A percentile compares a stretch with the other conserved stretches of the same genome.
phyloP scores from a whole-genome alignment of 2,888 invertebrate species.

The Drosophila atripex region DNA sequence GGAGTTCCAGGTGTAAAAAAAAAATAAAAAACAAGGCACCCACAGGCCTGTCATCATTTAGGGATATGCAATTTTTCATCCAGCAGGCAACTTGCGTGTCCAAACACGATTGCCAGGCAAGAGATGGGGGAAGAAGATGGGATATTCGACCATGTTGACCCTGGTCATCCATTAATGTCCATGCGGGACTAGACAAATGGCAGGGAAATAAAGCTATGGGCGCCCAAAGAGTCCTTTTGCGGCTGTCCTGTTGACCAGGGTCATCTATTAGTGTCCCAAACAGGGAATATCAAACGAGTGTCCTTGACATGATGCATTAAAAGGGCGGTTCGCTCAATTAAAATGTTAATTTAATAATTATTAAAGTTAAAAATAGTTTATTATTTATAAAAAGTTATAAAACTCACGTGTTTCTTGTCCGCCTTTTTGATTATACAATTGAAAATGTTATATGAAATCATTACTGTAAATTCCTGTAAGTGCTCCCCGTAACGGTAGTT shows the following conservation, averaged over 20 bases:
- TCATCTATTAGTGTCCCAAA: constrained; percentile 33
- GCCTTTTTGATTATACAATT: no score
- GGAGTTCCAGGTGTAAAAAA: constrained; percentile 3
- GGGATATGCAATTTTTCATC: constrained; percentile 73
- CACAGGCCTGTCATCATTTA: constrained; percentile 40
- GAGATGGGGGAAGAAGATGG: background rate
- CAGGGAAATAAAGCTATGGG: constrained; percentile 8
- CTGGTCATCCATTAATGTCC: constrained; percentile 47
- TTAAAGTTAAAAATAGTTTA: no score
- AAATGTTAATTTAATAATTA: no score
- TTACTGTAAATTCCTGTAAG: no score
- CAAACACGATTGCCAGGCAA: constrained; percentile 20
- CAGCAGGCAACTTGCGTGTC: constrained; percentile 61
- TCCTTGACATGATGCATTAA: background rate
- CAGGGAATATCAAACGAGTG: background rate
- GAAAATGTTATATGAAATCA: no score
- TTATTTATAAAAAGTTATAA: no score
- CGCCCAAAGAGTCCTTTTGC: constrained; percentile 10
- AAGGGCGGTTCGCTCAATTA: background rate
- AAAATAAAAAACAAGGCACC: background rate
- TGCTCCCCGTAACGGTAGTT: no score
- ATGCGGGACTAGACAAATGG: constrained; percentile 18
- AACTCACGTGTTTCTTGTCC: no score
- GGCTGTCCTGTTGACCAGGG: constrained; percentile 30
- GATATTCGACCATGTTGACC: constrained; percentile 31